A percentile compares a stretch with the other conserved stretches of the same genome.
Conservation (phyloP, 2,113 vertebrate genomes). For the Amazona guildingii region DNA sequence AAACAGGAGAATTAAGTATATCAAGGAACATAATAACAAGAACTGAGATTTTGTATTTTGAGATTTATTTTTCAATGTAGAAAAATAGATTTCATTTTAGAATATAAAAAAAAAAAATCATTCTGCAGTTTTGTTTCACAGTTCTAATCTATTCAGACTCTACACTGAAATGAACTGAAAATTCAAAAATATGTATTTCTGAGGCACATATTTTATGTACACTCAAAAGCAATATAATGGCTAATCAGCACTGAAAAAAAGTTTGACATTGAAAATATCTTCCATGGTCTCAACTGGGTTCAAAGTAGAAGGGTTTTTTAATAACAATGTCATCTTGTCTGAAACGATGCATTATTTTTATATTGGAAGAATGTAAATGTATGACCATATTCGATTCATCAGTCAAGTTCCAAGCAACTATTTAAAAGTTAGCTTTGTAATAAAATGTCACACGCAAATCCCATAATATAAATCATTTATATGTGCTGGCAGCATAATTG, state of each 20-base stretch:
- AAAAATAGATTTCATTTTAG: not conserved
- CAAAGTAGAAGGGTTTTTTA: not conserved
- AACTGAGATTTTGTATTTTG: not conserved
- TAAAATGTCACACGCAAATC: not conserved
- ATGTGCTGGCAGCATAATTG: not conserved
- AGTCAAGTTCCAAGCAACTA: not conserved
- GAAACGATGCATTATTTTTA: not conserved
- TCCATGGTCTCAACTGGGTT: not conserved
- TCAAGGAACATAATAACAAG: not conserved
- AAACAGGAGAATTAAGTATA: not conserved
- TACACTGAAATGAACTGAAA: not conserved
- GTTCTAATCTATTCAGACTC: not conserved
- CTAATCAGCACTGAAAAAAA: not conserved
- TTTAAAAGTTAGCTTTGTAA: not conserved
- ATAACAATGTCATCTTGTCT: not conserved
- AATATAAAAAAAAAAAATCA: not conserved
- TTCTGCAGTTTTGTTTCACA: not conserved
- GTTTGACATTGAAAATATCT: not conserved
- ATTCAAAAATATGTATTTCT: not conserved
- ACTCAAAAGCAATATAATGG: not conserved
- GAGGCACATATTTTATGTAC: fast-evolving
- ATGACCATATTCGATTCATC: not conserved
- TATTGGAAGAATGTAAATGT: not conserved
- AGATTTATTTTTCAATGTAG: not conserved
- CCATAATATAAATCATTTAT: not conserved